These are phyloP conservation scores for Habrosyne pyritoides DNA, from an alignment of 2,888 invertebrate species.

Conservation along the genomic window DNA sequence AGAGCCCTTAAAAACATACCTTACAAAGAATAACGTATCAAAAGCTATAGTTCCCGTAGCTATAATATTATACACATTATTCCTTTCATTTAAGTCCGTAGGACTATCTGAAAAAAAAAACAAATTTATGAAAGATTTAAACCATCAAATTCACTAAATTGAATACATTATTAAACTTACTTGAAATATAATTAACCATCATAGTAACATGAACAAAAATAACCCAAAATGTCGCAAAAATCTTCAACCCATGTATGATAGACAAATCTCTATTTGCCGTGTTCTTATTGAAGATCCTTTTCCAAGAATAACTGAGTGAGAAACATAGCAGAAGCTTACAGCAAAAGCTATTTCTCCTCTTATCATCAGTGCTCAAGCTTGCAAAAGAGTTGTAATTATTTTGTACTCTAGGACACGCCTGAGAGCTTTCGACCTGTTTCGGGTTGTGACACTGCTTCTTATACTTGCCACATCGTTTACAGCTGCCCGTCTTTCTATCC, in stretches of 20 bases:
- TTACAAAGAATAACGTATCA: slow-evolving; percentile 85
- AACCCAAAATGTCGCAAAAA: slow-evolving; percentile 86
- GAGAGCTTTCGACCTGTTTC: slow-evolving; percentile 39
- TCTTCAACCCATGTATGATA: slow-evolving; percentile 84
- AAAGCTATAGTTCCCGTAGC: slow-evolving; percentile 83
- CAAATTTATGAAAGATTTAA: too few species aligned
- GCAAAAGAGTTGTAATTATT: slow-evolving; percentile 64
- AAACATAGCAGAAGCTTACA: slow-evolving; percentile 67
- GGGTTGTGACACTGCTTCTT: slow-evolving; percentile 64
- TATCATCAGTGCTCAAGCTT: slow-evolving; percentile 58
- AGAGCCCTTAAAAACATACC: slow-evolving; percentile 75
- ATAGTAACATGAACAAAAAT: slow-evolving; percentile 85
- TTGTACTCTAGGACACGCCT: slow-evolving; percentile 61
- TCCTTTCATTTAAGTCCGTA: slow-evolving; percentile 63
- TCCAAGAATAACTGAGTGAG: slow-evolving; percentile 68
- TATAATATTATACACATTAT: slow-evolving; percentile 77
- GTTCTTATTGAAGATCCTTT: slow-evolving; percentile 71
- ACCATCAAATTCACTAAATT: neutral
- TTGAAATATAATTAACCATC: slow-evolving; percentile 86
- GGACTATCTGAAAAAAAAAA: slow-evolving; percentile 72
- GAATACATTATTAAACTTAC: slow-evolving; percentile 45
- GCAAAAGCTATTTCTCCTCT: slow-evolving; percentile 49
- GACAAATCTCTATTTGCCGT: slow-evolving; percentile 79
- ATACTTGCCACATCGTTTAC: slow-evolving; percentile 72
- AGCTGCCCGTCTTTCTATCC: slow-evolving; percentile 61